These are phyloP conservation scores for Dicerorhinus sumatrensis DNA, from an alignment of 2,113 vertebrate species.

Conservation along the genomic window DNA sequence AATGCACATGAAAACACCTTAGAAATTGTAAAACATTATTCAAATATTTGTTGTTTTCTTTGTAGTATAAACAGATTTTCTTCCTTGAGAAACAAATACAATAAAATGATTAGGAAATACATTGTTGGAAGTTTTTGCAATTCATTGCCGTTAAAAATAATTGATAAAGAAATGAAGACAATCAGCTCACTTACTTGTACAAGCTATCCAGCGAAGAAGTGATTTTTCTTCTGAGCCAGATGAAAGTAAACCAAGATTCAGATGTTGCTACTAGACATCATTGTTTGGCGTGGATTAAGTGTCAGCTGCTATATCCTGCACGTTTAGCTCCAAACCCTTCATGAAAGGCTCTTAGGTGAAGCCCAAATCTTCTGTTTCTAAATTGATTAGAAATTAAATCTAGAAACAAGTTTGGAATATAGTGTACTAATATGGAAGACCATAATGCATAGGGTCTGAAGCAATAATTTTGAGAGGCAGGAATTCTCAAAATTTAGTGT, in stretches of 20 bases:
- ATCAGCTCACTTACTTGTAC: not conserved
- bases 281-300: not conserved
- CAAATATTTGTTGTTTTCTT: not conserved
- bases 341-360: not conserved
- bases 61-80: not conserved
- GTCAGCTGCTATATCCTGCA: conserved; percentile 6
- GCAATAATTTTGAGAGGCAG: not conserved
- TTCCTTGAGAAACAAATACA: conserved; percentile 13
- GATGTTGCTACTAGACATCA: not conserved
- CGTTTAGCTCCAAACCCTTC: conserved; percentile 1
- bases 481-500: not conserved
- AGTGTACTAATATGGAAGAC: not conserved
- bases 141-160: not conserved
- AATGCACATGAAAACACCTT: not conserved
- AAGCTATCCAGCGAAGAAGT: not conserved
- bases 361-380: conserved; percentile 13
- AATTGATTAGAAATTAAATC: conserved; percentile 24
- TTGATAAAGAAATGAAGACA: not conserved
- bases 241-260: conserved; percentile 55
- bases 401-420: conserved; percentile 36
- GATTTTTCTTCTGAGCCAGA: conserved; percentile 12
- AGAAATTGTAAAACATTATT: conserved; percentile 10
- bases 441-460: not conserved
- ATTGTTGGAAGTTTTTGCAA: not conserved
- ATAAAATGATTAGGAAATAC: not conserved